Conservation (phyloP, 2,113 vertebrate genomes). For the Xyliphius kryptos region DNA sequence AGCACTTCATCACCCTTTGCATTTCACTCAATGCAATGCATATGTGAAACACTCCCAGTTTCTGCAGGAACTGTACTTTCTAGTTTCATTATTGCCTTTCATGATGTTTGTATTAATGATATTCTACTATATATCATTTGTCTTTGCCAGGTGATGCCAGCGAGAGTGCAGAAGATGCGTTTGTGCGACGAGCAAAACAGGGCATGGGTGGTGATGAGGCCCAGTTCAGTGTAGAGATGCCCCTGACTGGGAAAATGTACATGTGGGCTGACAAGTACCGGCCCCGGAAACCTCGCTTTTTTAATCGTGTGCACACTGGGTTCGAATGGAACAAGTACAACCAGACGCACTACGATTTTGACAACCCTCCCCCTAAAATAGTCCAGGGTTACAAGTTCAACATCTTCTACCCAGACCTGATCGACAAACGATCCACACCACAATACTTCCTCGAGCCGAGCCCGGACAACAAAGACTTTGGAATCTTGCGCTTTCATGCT, state of each 20-base stretch:
- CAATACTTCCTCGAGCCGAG: slow-evolving; percentile 97
- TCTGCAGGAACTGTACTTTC: no score
- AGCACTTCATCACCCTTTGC: no score
- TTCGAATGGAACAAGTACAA: slow-evolving; percentile 99
- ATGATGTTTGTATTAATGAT: no score
- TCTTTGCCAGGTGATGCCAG: slow-evolving; percentile 78
- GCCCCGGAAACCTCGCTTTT: slow-evolving; percentile 93
- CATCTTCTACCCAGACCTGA: slow-evolving; percentile 96
- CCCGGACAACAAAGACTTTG: slow-evolving; percentile 90
- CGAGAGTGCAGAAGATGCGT: slow-evolving; percentile 88
- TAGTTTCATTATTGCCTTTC: no score
- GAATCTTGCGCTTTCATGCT: slow-evolving; percentile 87
- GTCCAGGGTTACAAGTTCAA: slow-evolving; percentile 99
- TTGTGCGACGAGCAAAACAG: slow-evolving; percentile 85
- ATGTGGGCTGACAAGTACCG: slow-evolving; percentile 98
- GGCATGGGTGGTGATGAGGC: slow-evolving; percentile 94
- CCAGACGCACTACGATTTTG: slow-evolving; percentile 96
- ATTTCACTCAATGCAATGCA: no score
- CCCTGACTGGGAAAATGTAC: slow-evolving; percentile 87
- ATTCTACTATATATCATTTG: background rate
- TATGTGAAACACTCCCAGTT: no score
- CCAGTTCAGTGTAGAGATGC: slow-evolving; percentile 94
- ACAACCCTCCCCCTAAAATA: slow-evolving; percentile 93
- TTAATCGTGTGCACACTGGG: slow-evolving; percentile 95
- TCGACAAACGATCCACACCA: slow-evolving; percentile 88